phyloP scores from a whole-genome alignment of 2,113 vertebrate genomes.

The Oncorhynchus nerka region DNA sequence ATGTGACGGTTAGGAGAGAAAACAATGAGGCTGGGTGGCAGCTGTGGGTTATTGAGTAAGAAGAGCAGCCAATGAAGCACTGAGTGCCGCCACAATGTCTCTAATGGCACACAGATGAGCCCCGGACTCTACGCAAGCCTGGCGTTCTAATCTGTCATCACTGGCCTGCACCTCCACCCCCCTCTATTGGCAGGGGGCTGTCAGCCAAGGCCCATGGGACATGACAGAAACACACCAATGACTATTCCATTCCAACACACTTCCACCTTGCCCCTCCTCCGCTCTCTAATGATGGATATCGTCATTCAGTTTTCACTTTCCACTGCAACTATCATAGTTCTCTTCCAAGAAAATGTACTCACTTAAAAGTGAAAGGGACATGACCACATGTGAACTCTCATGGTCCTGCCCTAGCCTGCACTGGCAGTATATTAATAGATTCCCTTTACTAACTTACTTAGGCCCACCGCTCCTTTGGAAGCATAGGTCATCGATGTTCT shows the following conservation, averaged over 20 bases:
- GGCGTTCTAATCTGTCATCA: not conserved
- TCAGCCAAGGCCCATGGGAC: not conserved
- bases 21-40: not conserved
- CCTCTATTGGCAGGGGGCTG: constrained; percentile 3
- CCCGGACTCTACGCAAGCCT: not conserved
- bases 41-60: not conserved
- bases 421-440: too few relatives aligned
- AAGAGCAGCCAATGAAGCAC: not conserved
- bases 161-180: not conserved
- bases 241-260: not conserved
- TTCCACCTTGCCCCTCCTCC: constrained; percentile 2
- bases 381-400: too few relatives aligned
- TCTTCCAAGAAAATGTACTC: too few relatives aligned
- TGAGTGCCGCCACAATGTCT: not conserved
- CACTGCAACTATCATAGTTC: too few relatives aligned
- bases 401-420: too few relatives aligned
- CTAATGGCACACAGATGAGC: not conserved
- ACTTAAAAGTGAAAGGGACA: too few relatives aligned
- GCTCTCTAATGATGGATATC: too few relatives aligned
- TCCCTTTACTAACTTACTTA: too few relatives aligned
- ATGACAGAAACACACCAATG: not conserved
- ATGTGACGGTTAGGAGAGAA: not conserved
- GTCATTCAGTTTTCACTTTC: not conserved
- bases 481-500: too few relatives aligned
- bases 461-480: too few relatives aligned